Base-by-base conservation (phyloP, 2,113 vertebrate species). In the Chlamydotis undulata region DNA sequence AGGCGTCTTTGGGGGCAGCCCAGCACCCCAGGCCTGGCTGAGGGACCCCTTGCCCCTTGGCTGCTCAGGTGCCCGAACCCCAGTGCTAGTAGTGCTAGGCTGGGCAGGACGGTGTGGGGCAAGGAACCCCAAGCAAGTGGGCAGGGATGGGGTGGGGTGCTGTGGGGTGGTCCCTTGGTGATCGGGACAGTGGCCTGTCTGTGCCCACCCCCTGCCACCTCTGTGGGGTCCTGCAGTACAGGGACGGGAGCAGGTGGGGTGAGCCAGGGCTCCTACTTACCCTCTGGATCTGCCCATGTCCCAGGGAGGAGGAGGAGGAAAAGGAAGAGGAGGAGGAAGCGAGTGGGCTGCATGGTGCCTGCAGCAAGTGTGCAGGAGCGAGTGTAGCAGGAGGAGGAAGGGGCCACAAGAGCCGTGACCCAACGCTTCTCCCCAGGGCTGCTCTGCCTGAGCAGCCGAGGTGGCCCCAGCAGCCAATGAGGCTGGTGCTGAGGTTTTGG, bases 381-480 rank as follows among this genome's bases (percentile, higher is more conserved):
- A 57, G 17, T 21, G 65, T 8, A 33, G 63, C 69, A 69, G 77
- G n/a, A 87, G 12, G n/a, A 52, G 12, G 55, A 74, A 81, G 33
- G 8, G 11, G 11, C 19, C 17, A 7, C 3, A 0, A 8, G 5
- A 61, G n/a, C 29, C 0, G 17, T 55, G 56, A 43, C 33, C 1
- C 6, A 18, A 16, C 9, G 2, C 28, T 60, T 79, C 57, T 47
- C 26, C 22, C 16, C 5, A 8, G 65, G 57, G 56, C 25, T 60
- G 45, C 33, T 45, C 25, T 49, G 23, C 18, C 26, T 18, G 23
- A 7, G 35, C 10, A 57, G 31, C 35, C 14, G 14, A 31, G 43
- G 52, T 1, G 2, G 18, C 25, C 14, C 14, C 2, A 1, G 28
- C 4, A 83, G 45, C 67, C 86, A 79, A 74, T 79, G 47, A 52